Conservation (phyloP, 2,113 vertebrate species). For the Amazona vittata region DNA sequence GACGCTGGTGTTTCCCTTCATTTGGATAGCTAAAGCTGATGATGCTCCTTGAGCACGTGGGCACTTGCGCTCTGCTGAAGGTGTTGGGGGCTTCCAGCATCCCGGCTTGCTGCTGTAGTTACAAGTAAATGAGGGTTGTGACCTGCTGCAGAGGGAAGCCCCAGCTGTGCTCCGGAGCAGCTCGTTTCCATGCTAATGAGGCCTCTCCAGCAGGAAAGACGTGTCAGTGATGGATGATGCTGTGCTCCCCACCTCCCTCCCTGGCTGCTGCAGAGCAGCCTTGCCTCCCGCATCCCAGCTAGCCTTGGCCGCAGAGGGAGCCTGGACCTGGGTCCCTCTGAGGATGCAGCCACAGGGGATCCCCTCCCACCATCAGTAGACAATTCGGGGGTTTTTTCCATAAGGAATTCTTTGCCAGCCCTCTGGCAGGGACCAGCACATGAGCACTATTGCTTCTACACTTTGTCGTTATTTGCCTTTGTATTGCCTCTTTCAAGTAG, state of each 20-base stretch:
- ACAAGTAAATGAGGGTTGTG: neutral
- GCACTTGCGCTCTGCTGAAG: neutral
- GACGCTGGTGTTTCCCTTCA: neutral
- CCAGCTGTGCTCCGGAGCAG: neutral
- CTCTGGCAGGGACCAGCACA: neutral
- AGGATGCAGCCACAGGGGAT: neutral
- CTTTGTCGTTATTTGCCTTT: neutral
- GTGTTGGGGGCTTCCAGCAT: neutral
- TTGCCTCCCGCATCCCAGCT: neutral
- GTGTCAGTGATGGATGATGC: neutral
- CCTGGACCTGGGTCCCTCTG: neutral
- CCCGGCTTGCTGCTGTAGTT: neutral
- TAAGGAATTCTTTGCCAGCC: neutral
- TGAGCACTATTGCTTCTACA: neutral
- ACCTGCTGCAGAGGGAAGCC: neutral
- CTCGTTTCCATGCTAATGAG: neutral
- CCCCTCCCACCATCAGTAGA: neutral
- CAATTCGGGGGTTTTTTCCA: neutral
- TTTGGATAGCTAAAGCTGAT: neutral
- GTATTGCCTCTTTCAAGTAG: neutral
- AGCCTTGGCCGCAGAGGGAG: accelerated
- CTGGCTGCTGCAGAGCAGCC: neutral
- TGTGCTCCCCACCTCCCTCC: neutral
- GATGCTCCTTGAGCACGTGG: neutral
- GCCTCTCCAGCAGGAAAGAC: neutral